Base-by-base conservation (phyloP, 2,888 invertebrate species). In the Shargacucullia verbasci region DNA sequence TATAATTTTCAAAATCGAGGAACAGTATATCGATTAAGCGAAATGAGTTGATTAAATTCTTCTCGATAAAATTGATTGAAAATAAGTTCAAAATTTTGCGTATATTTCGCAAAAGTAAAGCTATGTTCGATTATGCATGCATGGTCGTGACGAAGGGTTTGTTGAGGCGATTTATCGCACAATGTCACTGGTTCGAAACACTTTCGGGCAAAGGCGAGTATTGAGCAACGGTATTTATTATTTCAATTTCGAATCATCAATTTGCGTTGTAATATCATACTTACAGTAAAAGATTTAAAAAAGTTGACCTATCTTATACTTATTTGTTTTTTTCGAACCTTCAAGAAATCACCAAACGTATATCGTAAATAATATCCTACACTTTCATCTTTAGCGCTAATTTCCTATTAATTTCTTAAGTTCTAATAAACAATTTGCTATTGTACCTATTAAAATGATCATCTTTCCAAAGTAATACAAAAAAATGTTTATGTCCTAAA, bases 81-180 rank as follows among this genome's bases (percentile, higher is more conserved):
- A 47, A 25, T 33, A 57, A 60, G 41, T 40, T 48, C 56, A 53
- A 59, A 44, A 40, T 66, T n/a, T 43, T 40, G 55, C 49, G 59
- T 68, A 53, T 12, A n/a, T 56, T 57, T 61, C 55, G 48, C 44
- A 45, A 48, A 34, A 49, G 47, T 56, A 20, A 59, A 48, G 55
- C 50, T 43, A 48, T 67, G 72, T 65, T 72, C 52, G 67, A 83
- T 81, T 82, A 80, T 72, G 69, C 76, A 78, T 72, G 66, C 69
- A 75, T 69, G 62, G 64, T 80, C 83, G 82, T 85, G 85, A 82
- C 76, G 56, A 70, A 74, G 70, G 73, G 70, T 78, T 75, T 75
- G 76, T 73, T 63, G 70, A 61, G 38, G 46, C 43, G 48, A 61
- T 70, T 69, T 71, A 70, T 65, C 50, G 63, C 66, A 41, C 45